Evolutionary conservation across 2,797 vertebrate genomes (phyloP).

Genomic region (Gobio occitaniae): DNA sequence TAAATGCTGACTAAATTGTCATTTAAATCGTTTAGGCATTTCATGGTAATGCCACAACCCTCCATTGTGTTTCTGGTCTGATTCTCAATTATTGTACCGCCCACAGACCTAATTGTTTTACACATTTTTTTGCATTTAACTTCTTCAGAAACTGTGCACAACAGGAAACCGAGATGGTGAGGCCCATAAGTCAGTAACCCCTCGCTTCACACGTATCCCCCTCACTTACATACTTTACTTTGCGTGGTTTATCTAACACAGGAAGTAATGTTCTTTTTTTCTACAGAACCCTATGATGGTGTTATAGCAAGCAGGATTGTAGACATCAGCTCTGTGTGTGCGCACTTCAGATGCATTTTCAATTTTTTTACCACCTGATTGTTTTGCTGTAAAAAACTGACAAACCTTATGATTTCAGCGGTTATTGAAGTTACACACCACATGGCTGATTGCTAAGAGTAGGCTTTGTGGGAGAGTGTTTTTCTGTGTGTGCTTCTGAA

Average conservation of each 20-base stretch:
- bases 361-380: not conserved
- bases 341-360: no score
- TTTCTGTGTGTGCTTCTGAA: not conserved
- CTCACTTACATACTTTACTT: not conserved
- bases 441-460: not conserved
- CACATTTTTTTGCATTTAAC: not conserved
- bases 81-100: not conserved
- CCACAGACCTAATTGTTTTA: not conserved
- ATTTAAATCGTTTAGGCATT: not conserved
- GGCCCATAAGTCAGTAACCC: not conserved
- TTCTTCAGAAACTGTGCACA: not conserved
- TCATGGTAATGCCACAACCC: not conserved
- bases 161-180: slow-evolving; percentile 21
- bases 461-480: not conserved
- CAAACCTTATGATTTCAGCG: not conserved
- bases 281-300: not conserved
- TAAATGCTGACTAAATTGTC: not conserved
- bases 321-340: not conserved
- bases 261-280: not conserved
- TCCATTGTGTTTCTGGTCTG: not conserved
- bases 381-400: not conserved
- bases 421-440: not conserved
- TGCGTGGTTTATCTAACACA: not conserved
- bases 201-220: not conserved
- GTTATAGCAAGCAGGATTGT: not conserved